A percentile compares a stretch with the other conserved stretches of the same genome.
Evolutionary conservation across 2,113 vertebrate genomes (phyloP).

Genomic region (Corynorhinus townsendii): DNA sequence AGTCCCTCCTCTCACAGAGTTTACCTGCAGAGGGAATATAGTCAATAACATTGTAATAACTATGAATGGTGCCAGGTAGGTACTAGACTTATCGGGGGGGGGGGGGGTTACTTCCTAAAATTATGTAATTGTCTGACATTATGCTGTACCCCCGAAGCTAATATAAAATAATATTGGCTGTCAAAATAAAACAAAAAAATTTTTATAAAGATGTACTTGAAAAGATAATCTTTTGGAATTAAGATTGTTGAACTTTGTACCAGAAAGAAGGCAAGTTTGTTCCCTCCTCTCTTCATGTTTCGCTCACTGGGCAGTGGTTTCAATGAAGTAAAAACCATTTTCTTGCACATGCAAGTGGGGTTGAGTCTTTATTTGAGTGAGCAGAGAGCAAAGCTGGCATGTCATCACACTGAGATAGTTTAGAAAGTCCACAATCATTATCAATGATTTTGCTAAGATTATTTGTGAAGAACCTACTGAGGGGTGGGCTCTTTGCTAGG

Average conservation of each 20-base stretch:
- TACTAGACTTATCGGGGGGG: not conserved
- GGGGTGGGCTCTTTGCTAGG: not conserved
- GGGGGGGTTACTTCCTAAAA: not conserved
- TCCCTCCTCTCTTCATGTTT: not conserved
- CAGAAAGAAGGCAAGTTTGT: not conserved
- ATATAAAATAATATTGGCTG: not conserved
- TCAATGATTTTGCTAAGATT: not conserved
- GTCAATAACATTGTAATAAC: not conserved
- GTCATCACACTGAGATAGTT: not conserved
- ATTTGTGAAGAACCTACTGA: not conserved
- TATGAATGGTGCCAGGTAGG: not conserved
- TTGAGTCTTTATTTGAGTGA: not conserved
- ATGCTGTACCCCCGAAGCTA: not conserved
- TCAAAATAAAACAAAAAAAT: not conserved
- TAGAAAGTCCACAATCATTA: not conserved
- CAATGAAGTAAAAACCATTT: not conserved
- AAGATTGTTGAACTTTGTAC: not conserved
- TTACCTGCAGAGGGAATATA: not conserved
- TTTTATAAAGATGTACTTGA: not conserved
- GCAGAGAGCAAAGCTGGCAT: not conserved
- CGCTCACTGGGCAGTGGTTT: not conserved
- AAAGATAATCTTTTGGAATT: not conserved
- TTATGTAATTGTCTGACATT: not conserved
- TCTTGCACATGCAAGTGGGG: not conserved
- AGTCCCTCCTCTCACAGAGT: not conserved